Evolutionary conservation across 2,113 vertebrate species (phyloP).

Genomic region (Sinocyclocheilus maitianheensis): DNA sequence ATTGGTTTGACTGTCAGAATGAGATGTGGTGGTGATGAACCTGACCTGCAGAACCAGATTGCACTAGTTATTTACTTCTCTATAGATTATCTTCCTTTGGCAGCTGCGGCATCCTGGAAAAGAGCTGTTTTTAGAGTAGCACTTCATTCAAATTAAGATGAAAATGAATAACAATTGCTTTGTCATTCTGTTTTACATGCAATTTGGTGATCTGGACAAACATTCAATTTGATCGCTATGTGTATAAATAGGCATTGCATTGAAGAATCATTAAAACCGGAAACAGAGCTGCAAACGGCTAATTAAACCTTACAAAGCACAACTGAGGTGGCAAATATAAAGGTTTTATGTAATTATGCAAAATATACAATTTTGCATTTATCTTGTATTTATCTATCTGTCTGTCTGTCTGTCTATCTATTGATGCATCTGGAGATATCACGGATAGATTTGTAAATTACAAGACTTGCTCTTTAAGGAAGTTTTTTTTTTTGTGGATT

Average conservation of each 20-base stretch:
- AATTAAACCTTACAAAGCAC: too few relatives aligned
- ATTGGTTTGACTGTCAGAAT: slow-evolving; percentile 5
- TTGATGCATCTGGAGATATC: too few relatives aligned
- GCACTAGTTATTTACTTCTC: not conserved
- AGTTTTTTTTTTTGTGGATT: not conserved
- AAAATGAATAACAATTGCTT: not conserved
- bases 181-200: not conserved
- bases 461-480: not conserved
- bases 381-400: too few relatives aligned
- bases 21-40: not conserved
- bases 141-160: not conserved
- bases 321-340: too few relatives aligned
- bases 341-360: too few relatives aligned
- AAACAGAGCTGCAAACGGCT: too few relatives aligned
- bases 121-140: not conserved
- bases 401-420: too few relatives aligned
- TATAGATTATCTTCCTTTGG: not conserved
- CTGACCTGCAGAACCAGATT: not conserved
- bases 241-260: too few relatives aligned
- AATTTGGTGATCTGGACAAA: not conserved
- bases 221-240: not conserved
- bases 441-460: not conserved
- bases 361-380: too few relatives aligned
- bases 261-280: too few relatives aligned
- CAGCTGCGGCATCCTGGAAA: not conserved